Percentiles rank a stretch among this genome's conserved stretches.
Evolutionary conservation across 1,140 invertebrate genomes (phyloP).

Genomic region (Samia ricini): DNA sequence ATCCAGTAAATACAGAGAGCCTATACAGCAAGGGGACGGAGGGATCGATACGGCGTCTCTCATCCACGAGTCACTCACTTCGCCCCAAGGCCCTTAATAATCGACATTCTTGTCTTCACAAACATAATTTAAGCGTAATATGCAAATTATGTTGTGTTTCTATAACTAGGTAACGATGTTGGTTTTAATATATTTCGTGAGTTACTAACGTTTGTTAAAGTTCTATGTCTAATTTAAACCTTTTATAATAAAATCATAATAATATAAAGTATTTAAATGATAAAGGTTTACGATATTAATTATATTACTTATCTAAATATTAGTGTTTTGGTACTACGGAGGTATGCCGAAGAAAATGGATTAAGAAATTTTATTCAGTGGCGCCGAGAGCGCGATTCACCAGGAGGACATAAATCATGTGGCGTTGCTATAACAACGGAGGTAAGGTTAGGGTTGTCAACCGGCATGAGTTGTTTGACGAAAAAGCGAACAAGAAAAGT

Average conservation of each 20-base stretch:
- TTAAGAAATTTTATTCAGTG: slow-evolving; percentile 20
- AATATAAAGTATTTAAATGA: too few species aligned
- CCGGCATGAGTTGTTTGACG: too few species aligned
- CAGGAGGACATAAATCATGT: slow-evolving; percentile 53
- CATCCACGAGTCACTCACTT: slow-evolving; percentile 12
- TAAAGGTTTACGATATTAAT: slow-evolving; percentile 4
- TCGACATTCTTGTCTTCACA: slow-evolving; percentile 16
- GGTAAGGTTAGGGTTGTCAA: slow-evolving; percentile 8
- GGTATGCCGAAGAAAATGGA: neutral
- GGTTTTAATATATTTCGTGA: neutral
- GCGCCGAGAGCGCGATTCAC: slow-evolving; percentile 33
- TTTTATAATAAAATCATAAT: too few species aligned
- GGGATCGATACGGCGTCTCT: slow-evolving; percentile 25
- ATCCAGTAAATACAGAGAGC: slow-evolving; percentile 21
- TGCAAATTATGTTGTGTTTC: slow-evolving; percentile 18
- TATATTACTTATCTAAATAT: neutral
- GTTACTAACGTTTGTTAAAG: neutral
- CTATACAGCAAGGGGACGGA: slow-evolving; percentile 15
- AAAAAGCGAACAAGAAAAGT: too few species aligned
- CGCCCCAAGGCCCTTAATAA: slow-evolving; percentile 10
- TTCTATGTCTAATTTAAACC: neutral
- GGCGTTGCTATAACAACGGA: slow-evolving; percentile 54
- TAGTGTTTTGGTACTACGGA: slow-evolving; percentile 6
- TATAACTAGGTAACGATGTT: slow-evolving; percentile 4
- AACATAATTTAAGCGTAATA: slow-evolving; percentile 15